Percentiles rank a stretch among this genome's conserved stretches.
Evolutionary conservation across 2,888 invertebrate genomes (phyloP).

Genomic region (Agrochola macilenta): DNA sequence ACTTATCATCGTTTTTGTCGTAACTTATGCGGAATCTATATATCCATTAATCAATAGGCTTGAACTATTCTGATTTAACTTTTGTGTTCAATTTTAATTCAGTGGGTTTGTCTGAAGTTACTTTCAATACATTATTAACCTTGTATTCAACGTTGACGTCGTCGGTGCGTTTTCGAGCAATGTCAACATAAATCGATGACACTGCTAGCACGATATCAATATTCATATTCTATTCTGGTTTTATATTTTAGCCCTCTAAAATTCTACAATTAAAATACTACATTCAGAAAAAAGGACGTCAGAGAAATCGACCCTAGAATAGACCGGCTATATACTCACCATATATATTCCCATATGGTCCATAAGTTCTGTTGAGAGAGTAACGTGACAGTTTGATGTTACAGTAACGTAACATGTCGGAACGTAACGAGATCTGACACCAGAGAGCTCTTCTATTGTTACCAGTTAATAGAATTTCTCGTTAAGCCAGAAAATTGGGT

Average conservation of each 20-base stretch:
- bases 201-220: conserved; percentile 7
- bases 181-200: conserved; percentile 16
- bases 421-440: conserved; percentile 42
- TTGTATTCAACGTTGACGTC: conserved; percentile 3
- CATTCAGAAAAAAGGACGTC: not conserved
- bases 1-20: not conserved
- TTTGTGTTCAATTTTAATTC: conserved; percentile 1
- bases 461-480: conserved; percentile 35
- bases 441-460: conserved; percentile 40
- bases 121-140: not conserved
- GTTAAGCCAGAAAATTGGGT: conserved; percentile 34
- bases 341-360: conserved; percentile 37
- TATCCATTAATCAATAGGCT: not conserved
- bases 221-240: not conserved
- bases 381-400: conserved; percentile 20
- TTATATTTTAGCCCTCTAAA: not conserved
- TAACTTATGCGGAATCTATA: not conserved
- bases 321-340: not conserved
- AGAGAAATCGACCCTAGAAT: not conserved
- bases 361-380: not conserved
- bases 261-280: not conserved
- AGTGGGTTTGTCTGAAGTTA: not conserved
- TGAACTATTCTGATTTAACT: not conserved
- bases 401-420: conserved; percentile 24
- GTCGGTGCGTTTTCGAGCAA: not conserved